Conservation (phyloP, 2,113 vertebrate genomes). For the Ahaetulla prasina region DNA sequence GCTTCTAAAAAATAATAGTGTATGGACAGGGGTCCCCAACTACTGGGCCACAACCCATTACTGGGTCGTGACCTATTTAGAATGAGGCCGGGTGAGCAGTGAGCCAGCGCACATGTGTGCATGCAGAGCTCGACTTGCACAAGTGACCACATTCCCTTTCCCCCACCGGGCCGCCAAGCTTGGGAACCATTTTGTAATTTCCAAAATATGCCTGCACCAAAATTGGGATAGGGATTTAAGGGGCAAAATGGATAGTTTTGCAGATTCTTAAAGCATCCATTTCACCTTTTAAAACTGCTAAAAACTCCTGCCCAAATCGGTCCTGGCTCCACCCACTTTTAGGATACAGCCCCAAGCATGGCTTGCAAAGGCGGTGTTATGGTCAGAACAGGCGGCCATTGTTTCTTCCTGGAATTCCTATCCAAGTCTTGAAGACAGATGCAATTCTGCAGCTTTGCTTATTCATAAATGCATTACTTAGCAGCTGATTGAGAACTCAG, state of each 20-base stretch:
- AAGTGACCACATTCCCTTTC: not conserved
- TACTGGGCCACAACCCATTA: not conserved
- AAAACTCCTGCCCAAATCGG: not conserved
- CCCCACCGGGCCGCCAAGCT: not conserved
- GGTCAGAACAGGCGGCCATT: not conserved
- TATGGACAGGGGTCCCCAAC: not conserved
- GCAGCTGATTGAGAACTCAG: not conserved
- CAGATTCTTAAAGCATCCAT: not conserved
- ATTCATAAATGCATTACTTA: not conserved
- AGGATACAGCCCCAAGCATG: not conserved
- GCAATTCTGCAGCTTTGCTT: not conserved
- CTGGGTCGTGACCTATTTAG: not conserved
- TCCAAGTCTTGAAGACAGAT: not conserved
- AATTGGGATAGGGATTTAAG: not conserved
- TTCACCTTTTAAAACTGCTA: not conserved
- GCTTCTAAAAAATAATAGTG: not conserved
- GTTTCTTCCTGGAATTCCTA: not conserved
- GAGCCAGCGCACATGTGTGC: not conserved
- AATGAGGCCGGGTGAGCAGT: fast-evolving
- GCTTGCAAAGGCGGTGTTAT: not conserved
- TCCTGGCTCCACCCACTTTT: not conserved
- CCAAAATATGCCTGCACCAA: not conserved
- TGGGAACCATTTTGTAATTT: not conserved
- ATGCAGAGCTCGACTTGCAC: not conserved
- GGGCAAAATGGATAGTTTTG: not conserved